phyloP scores from a whole-genome alignment of 1,140 invertebrate genomes.

The Antheraea mylitta region DNA sequence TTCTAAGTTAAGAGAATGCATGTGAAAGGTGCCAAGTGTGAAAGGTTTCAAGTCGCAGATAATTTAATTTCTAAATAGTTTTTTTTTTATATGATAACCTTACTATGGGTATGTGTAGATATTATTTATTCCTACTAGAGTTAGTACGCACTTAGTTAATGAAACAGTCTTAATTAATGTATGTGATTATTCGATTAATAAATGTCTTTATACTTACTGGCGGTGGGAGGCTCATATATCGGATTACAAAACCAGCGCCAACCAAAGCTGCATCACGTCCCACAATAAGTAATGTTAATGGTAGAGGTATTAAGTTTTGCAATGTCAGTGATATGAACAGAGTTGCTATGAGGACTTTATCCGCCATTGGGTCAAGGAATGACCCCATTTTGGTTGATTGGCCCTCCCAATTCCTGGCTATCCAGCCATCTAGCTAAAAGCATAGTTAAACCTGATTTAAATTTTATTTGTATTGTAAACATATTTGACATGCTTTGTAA shows the following conservation, averaged over 20 bases:
- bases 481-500: slow-evolving; percentile 21
- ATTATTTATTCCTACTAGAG: no score
- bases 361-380: slow-evolving; percentile 98
- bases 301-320: slow-evolving; percentile 91
- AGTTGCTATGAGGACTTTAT: slow-evolving; percentile 95
- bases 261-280: slow-evolving; percentile 91
- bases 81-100: no score
- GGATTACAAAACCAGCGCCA: slow-evolving; percentile 90
- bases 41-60: no score
- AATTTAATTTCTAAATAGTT: no score
- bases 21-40: no score
- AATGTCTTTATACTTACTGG: slow-evolving; percentile 81
- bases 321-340: slow-evolving; percentile 93
- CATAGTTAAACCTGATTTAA: slow-evolving; percentile 10
- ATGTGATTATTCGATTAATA: no score
- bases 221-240: slow-evolving; percentile 93
- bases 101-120: no score
- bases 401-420: slow-evolving; percentile 93
- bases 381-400: slow-evolving; percentile 96
- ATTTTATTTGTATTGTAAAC: background rate
- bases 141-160: no score
- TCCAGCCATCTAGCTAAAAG: slow-evolving; percentile 95
- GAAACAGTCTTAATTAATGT: no score
- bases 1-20: no score
- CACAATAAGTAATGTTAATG: slow-evolving; percentile 91